Conservation (phyloP, 64 coral and sea anemone genomes). For the Montipora efflorescens region DNA sequence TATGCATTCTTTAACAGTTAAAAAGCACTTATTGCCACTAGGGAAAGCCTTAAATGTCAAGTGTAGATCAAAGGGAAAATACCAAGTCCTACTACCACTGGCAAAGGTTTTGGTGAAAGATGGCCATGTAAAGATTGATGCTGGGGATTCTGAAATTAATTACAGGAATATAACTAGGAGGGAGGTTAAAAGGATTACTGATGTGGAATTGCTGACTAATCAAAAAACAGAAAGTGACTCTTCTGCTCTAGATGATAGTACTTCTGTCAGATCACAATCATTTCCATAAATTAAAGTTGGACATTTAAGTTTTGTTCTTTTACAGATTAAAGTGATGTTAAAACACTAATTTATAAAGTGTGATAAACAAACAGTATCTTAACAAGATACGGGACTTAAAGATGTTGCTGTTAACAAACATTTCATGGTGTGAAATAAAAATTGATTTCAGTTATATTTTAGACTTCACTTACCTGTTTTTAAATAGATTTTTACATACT, state of each 20-base stretch:
- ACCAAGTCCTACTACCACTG: slow-evolving; percentile 56
- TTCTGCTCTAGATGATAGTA: slow-evolving; percentile 1
- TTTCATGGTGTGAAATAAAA: no score
- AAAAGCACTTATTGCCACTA: slow-evolving; percentile 48
- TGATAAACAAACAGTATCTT: no score
- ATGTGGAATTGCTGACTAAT: background rate
- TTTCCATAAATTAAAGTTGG: background rate
- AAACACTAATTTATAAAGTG: no score
- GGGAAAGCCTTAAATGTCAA: slow-evolving; percentile 56
- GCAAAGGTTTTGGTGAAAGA: slow-evolving; percentile 49
- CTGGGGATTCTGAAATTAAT: slow-evolving; percentile 39
- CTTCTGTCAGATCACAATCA: background rate
- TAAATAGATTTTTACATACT: background rate
- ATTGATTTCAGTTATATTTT: background rate
- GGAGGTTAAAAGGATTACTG: slow-evolving; percentile 18
- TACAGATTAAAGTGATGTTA: no score
- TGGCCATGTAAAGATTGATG: slow-evolving; percentile 58
- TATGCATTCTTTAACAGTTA: slow-evolving; percentile 44
- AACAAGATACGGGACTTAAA: no score
- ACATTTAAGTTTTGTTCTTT: no score
- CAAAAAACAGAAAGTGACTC: background rate
- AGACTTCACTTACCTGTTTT: background rate
- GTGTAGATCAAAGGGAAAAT: slow-evolving; percentile 55
- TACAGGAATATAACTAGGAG: slow-evolving; percentile 45
- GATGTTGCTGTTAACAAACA: no score